These are phyloP conservation scores for Meda fulgida DNA, from an alignment of 2,797 vertebrate species.

Conservation along the genomic window DNA sequence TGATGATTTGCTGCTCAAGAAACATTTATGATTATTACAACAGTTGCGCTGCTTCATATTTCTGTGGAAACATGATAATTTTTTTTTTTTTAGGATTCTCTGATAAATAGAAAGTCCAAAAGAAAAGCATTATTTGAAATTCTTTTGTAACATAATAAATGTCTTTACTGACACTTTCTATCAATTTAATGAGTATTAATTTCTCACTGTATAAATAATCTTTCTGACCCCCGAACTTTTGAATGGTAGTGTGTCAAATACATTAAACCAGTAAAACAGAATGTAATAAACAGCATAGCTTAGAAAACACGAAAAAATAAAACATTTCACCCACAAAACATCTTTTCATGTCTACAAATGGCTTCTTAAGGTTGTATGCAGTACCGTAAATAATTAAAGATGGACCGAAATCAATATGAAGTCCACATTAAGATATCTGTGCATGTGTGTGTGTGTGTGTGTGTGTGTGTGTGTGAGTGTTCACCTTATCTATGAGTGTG, in stretches of 20 bases:
- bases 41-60: background rate
- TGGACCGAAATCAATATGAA: background rate
- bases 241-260: background rate
- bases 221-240: background rate
- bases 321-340: background rate
- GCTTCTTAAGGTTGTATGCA: background rate
- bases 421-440: background rate
- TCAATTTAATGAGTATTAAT: background rate
- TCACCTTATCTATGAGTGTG: slow-evolving; percentile 95
- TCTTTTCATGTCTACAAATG: background rate
- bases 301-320: background rate
- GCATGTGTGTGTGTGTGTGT: no score
- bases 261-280: background rate
- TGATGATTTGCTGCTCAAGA: background rate
- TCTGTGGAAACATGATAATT: no score
- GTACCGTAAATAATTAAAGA: background rate
- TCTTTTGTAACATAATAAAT: background rate
- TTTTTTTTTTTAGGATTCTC: background rate
- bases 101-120: background rate
- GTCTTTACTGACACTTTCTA: background rate
- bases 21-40: background rate
- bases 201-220: background rate
- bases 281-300: background rate
- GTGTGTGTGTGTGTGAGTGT: background rate
- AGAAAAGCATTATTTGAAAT: no score